A percentile compares a stretch with the other conserved stretches of the same genome.
Evolutionary conservation across 2,888 invertebrate genomes (phyloP).

Genomic region (Minunthozetes semirufus): DNA sequence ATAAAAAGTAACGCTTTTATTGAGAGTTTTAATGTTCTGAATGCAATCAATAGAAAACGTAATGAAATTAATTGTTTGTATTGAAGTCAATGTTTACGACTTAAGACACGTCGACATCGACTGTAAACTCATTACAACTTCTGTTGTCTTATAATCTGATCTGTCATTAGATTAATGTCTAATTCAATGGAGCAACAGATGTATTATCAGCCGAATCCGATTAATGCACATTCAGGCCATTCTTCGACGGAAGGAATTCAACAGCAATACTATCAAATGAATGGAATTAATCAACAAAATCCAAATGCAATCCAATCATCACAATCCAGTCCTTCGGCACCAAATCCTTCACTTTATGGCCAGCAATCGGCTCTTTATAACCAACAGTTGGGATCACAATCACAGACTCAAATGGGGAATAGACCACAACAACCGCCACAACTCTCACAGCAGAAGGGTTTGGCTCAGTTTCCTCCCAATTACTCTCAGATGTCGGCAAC

Average conservation of each 20-base stretch:
- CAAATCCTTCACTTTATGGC: not conserved
- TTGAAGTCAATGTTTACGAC: not conserved
- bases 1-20: too few relatives aligned
- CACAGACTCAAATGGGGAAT: not conserved
- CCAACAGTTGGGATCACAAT: not conserved
- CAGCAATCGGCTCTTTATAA: not conserved
- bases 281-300: not conserved
- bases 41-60: too few relatives aligned
- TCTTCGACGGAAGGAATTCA: not conserved
- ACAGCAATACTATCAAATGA: conserved; percentile 23
- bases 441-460: not conserved
- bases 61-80: not conserved
- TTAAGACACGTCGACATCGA: conserved; percentile 29
- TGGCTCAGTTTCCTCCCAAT: not conserved
- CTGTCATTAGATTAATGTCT: not conserved
- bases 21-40: too few relatives aligned
- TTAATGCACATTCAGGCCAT: not conserved
- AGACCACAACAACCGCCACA: not conserved
- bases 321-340: not conserved
- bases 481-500: conserved; percentile 7
- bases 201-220: conserved; percentile 4
- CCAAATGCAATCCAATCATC: not conserved
- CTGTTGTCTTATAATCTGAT: not conserved
- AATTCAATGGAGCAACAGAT: conserved; percentile 19
- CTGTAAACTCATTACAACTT: not conserved